Conservation (phyloP, 1,140 invertebrate genomes). For the Eriocheir sinensis region DNA sequence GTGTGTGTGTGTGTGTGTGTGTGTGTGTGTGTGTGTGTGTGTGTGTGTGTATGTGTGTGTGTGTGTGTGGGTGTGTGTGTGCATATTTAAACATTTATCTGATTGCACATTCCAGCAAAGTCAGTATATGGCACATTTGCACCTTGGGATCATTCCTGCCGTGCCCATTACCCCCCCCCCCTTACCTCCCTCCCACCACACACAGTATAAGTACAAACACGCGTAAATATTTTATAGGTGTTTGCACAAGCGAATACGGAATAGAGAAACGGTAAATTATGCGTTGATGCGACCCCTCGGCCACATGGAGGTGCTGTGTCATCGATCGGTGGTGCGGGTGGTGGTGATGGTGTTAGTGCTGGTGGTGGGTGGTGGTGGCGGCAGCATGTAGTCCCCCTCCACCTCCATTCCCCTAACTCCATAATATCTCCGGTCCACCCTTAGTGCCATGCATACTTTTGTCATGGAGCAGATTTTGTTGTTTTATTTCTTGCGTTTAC, state of each 20-base stretch:
- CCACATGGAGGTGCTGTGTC: not conserved
- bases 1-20: slow-evolving; percentile 19
- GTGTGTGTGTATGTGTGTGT: not conserved
- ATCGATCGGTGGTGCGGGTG: not conserved
- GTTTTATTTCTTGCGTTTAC: no score
- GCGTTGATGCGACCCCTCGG: not conserved
- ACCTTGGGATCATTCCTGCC: not conserved
- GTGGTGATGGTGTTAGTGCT: not conserved
- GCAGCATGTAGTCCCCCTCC: not conserved
- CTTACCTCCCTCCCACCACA: no score
- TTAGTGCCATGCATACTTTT: no score
- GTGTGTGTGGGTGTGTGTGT: not conserved
- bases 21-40: not conserved
- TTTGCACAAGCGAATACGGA: not conserved
- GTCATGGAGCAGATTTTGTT: no score
- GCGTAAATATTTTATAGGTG: not conserved
- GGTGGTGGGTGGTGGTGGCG: not conserved
- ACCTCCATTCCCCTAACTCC: not conserved
- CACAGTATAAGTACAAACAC: not conserved
- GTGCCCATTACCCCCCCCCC: no score
- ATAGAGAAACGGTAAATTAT: not conserved
- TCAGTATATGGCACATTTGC: not conserved
- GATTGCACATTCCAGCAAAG: not conserved
- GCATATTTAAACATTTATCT: not conserved
- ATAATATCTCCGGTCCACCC: not conserved